Evolutionary conservation across 2,113 vertebrate genomes (phyloP), one percentile per base, ranked within the genome.

Genomic region (Brachyistius frenatus): DNA sequence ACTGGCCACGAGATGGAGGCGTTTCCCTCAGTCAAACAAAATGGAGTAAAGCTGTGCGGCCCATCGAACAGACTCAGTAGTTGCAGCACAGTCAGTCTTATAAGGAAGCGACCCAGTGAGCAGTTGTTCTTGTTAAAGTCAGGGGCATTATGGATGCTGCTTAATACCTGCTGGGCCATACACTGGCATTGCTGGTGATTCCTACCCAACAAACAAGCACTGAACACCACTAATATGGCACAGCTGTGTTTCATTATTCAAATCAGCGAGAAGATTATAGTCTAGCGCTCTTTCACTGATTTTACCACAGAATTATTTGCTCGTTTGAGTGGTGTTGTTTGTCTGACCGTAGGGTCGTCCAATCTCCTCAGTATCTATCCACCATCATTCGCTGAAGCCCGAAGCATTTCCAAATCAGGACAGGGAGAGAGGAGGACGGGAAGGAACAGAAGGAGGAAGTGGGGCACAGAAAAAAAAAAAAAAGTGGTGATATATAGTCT

Each of bases 331-430:
- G 16, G 63, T 5, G 61, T 47, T 15, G 23, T 54, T 77, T 56
- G 30, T 76, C 9, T 33, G 76, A 84, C 41, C 63, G 54, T 39
- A 14, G 36, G 70, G 69, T 73, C 8, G 8, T 50, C 67, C 41
- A 55, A 37, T 53, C 69, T 74, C 47, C 36, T 81, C 60, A 23
- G 56, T 80, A 65, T 73, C 53, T 80, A 65, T 73, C 53, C 79
- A 86, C 66, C 76, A 80, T 89, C 77, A 81, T 88, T 91, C 74
- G 80, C 86, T 93, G 86, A 89, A 90, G 88, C 91, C 90, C 90
- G 84, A 90, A 88, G 86, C 83, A 62, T 91, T 92, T 94, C 92
- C 92, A 93, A 93, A 94, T 93, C 92, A 93, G 88, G 89, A 92
- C 90, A 78, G 83, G 80, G 85, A 57, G 75, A 84, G 81, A 74